Evolutionary conservation across 2,888 invertebrate genomes (phyloP).

Genomic region (Ectropis crepuscularia): DNA sequence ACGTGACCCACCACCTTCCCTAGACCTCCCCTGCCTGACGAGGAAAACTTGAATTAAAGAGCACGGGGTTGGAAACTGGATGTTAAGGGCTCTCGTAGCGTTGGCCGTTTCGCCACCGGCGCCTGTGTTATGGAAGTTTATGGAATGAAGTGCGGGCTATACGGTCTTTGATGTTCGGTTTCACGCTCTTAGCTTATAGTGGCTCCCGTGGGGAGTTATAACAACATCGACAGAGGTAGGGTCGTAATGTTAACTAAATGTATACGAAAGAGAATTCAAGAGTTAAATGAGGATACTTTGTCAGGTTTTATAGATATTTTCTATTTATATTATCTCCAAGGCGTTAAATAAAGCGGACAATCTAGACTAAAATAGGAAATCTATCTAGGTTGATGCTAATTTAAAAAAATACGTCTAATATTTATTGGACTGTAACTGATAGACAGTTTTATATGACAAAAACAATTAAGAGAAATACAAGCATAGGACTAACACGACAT

Average conservation of each 20-base stretch:
- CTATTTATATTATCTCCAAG: slow-evolving; percentile 1
- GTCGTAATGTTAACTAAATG: slow-evolving; percentile 63
- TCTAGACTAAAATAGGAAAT: background rate
- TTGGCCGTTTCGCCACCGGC: slow-evolving; percentile 63
- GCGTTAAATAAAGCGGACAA: background rate
- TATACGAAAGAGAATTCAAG: slow-evolving; percentile 57
- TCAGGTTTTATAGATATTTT: slow-evolving; percentile 6
- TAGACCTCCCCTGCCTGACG: slow-evolving; percentile 54
- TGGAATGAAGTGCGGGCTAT: slow-evolving; percentile 80
- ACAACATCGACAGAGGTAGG: slow-evolving; percentile 67
- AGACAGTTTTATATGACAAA: no score
- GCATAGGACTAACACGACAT: no score
- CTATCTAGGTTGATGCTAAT: background rate
- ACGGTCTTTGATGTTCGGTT: slow-evolving; percentile 79
- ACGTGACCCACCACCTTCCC: slow-evolving; percentile 60
- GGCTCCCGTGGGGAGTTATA: slow-evolving; percentile 73
- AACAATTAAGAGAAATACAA: no score
- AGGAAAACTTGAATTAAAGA: slow-evolving; percentile 43
- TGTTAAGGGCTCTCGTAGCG: slow-evolving; percentile 59
- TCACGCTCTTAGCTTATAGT: slow-evolving; percentile 72
- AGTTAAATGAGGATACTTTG: slow-evolving; percentile 45
- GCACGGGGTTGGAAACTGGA: slow-evolving; percentile 51
- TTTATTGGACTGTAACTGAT: no score
- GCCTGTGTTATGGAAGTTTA: slow-evolving; percentile 76
- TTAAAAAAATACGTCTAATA: no score